Base-by-base conservation (phyloP, 2,797 vertebrate species). In the Anisognathus igniventris region DNA sequence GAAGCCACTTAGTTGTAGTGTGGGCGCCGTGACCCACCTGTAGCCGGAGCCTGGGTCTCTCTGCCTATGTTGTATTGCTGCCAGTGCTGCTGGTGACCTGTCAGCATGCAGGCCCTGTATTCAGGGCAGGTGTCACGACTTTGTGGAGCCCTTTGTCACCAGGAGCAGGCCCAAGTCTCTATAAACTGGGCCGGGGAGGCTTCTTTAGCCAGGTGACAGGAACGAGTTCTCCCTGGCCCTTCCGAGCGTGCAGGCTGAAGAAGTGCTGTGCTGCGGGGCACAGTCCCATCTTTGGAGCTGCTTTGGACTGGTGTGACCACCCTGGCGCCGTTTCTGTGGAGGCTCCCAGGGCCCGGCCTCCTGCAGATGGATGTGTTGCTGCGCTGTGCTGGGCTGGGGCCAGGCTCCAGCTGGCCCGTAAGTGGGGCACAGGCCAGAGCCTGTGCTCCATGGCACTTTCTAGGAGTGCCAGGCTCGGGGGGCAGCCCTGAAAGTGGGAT, bases 21-120 rank as follows among this genome's bases (percentile, higher is more conserved):
- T 45, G 40, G 50, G 14, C 18, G 45, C 1, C 1, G 1, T 31
- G 27, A 37, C 16, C 21, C 0, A 0, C 8, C 50, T 47, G 23
- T 21, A 40, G 56, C 14, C 4, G 6, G 10, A 30, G 10, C 13
- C 25, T n/a, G 14, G 30, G 18, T 48, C 27, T 47, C 42, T 74
- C 54, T 74, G 50, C 28, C 54, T 39, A 3, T 21, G 57, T 35
- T 40, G 30, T 1, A 2, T 48, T 13, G n/a, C n/a, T 66, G 24
- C 18, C 57, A 60, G 45, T n/a, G 28, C 18, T 61, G 30, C 19
- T 17, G 10, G 23, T 50, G 30, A 27, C 14, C 30, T 50, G 45
- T 10, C 35, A 28, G 23, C 4, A 0, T 17, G 45, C 18, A 2
- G 3, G 35, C 8, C 30, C 14, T 17, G 18, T 50, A 50, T 18